Evolutionary conservation across 2,113 vertebrate genomes (phyloP), one percentile per base, ranked within the genome.

Genomic region (Lophotis ruficrista): DNA sequence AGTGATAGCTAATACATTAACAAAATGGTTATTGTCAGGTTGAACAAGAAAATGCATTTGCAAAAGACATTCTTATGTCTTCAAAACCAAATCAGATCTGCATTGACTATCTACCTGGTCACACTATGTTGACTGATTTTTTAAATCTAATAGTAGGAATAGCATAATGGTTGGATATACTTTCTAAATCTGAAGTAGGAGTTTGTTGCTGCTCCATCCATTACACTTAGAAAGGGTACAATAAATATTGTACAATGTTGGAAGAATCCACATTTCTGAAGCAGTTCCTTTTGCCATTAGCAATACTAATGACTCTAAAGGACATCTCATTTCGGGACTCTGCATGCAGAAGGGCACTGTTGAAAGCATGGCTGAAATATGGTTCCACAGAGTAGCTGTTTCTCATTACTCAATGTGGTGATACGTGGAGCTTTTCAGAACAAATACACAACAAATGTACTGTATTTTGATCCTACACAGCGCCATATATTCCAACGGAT

Each of bases 401-500:
- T 94, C 21, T 61, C n/a, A 15, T 72, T 75, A 16, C 10, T 81
- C n/a, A 3, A 43, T 71, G 31, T 77, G 62, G 15, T 96, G 65
- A 47, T 35, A 20, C 2, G 12, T 33, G 25, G 25, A 71, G 28
- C 7, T 87, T 91, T 68, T 61, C 61, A 70, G 35, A 83, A 35
- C 19, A 61, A 77, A 56, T 8, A 47, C 16, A 33, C 19, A 82
- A 51, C 30, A 62, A 91, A 68, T 83, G 45, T 93, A 41, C 37
- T 84, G 20, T 95, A 61, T 96, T 97, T 96, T 90, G 58, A 77
- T 96, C 92, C 82, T 86, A 51, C 90, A 89, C 97, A 99, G 99
- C 84, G 98, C 98, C 80, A 98, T 98, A 24, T 99, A 99, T 97
- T 98, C 98, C 50, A 96, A 96, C 0, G 99, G 98, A 66, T 95